Base-by-base conservation (phyloP, 2,797 vertebrate genomes). In the Epinephelus malabaricus region DNA sequence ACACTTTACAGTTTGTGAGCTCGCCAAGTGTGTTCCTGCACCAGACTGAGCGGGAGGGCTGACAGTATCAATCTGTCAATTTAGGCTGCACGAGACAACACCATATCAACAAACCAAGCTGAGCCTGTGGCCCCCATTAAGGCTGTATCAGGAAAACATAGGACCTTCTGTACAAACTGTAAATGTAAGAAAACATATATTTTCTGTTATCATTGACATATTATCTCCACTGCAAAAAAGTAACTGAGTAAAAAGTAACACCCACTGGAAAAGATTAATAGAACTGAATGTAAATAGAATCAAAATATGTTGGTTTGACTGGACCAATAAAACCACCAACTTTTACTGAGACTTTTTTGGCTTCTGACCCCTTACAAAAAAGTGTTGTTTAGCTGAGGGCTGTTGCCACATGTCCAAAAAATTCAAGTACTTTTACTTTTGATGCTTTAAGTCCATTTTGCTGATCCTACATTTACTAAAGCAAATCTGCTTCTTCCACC, bases 21-120 rank as follows among this genome's bases (percentile, higher is more conserved):
- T 61, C 1, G 84, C 80, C 76, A 73, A 86, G 84, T 55, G 77
- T 51, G 77, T 51, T 79, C 56, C 73, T 73, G 67, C 9, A 63
- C 45, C 72, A 78, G 58, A 18, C 69, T 56, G 83, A 86, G 85
- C 30, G 51, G 73, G 86, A 53, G 19, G 66, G 51, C 77, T 79
- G 86, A 85, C 84, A 83, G 74, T 51, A 81, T 83, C 65, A 81
- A 85, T 91, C 77, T 78, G 79, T 92, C 85, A 79, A 43, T 87
- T 78, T 49, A 69, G 64, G 34, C 63, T 67, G 54, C 61, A 63
- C 5, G 47, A 86, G 77, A 89, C 74, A 73, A 75, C 65, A 46
- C 6, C 54, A 1, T 73, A 78, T 80, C 65, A 79, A 80, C 58
- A 50, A 2, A 72, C 82, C 69, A 51, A 25, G 74, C 2, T 21